A percentile compares a stretch with the other conserved stretches of the same genome.
Conservation (phyloP, 2,888 invertebrate species). For the Boloria selene region DNA sequence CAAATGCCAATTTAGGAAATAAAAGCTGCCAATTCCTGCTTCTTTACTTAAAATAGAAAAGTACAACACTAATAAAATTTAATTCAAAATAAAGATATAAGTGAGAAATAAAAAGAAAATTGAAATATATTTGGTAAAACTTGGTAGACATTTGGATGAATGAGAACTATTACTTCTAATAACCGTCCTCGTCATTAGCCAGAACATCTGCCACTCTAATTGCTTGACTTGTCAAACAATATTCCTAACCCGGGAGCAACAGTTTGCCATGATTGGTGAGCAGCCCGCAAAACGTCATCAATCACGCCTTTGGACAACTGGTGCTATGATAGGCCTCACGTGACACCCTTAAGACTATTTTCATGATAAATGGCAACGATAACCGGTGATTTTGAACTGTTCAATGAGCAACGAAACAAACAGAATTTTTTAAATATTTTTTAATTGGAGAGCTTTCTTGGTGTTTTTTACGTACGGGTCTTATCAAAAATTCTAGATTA, state of each 20-base stretch:
- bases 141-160: neutral
- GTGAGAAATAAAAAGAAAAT: no score
- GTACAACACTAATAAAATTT: no score
- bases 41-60: no score
- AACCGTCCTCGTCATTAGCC: slow-evolving; percentile 11
- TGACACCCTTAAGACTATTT: slow-evolving; percentile 19
- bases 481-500: no score
- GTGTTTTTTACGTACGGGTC: no score
- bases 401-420: neutral
- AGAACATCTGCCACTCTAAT: slow-evolving; percentile 28
- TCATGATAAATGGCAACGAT: slow-evolving; percentile 24
- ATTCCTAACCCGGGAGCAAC: slow-evolving; percentile 28
- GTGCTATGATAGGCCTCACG: slow-evolving; percentile 11
- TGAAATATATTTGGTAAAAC: slow-evolving; percentile 5
- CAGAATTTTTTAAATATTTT: neutral
- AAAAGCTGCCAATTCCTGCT: no score
- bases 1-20: no score
- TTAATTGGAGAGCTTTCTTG: neutral
- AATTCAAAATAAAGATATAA: no score
- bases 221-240: slow-evolving; percentile 24
- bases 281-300: slow-evolving; percentile 16
- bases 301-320: slow-evolving; percentile 19
- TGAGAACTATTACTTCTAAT: slow-evolving; percentile 17
- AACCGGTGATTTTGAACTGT: neutral
- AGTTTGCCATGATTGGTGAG: slow-evolving; percentile 23